Evolutionary conservation across 2,888 invertebrate genomes (phyloP), one percentile per base, ranked within the genome.

Genomic region (Nasonovia ribisnigri): DNA sequence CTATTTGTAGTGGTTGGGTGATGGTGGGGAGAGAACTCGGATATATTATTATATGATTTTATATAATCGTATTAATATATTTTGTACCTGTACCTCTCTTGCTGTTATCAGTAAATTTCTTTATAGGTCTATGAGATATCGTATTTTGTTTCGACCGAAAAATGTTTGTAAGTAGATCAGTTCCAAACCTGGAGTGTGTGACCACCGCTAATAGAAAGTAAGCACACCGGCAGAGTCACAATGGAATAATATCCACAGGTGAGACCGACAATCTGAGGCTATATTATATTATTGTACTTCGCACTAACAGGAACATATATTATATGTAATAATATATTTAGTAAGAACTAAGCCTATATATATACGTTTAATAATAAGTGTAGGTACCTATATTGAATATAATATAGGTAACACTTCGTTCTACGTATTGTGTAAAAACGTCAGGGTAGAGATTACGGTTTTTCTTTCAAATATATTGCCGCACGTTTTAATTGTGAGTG

Each of bases 401-500:
- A 86, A 84, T 43, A 46, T 46, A 86, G 29, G n/a, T n/a, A n/a
- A n/a, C n/a, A n/a, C n/a, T 46, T 86, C 46, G 29, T 11, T 86
- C 11, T 86, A n/a, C 4, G n/a, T 5, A 20, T 77, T 43, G 29
- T 46, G n/a, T n/a, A 29, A 11, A 43, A 29, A 29, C 42, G 8
- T 29, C 29, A 16, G 60, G 57, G 43, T 57, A 86, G 36, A 91
- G 57, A n/a, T 86, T 26, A 13, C 4, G 48, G 36, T 24, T 60
- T 54, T 60, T 46, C 16, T 26, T 29, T 84, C 8, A n/a, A 57
- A 91, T 51, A 26, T 86, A 91, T 60, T 60, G 29, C 60, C 20
- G 51, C 48, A 36, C n/a, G 60, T 16, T 87, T 67, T 84, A 84
- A 91, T 90, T 90, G 43, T 91, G 48, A 20, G 77, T 26, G 29